Conservation (phyloP, 2,888 invertebrate genomes). For the Ectemnius lituratus region DNA sequence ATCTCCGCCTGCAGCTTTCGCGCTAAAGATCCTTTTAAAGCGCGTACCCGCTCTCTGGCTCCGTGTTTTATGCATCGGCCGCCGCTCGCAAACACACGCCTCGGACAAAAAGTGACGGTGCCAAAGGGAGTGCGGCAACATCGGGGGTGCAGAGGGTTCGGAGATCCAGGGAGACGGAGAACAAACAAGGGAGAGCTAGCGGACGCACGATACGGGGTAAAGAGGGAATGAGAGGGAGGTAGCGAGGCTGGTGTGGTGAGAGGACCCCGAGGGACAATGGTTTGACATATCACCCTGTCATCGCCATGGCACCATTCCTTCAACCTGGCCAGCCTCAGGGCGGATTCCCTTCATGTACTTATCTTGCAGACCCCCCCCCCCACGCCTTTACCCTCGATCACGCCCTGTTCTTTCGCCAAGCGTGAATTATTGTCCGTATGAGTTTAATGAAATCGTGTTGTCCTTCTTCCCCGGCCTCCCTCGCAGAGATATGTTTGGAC, state of each 20-base stretch:
- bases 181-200: conserved; percentile 11
- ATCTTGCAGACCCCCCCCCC: conserved; percentile 45
- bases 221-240: conserved; percentile 42
- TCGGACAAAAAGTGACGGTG: conserved; percentile 51
- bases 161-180: conserved; percentile 11
- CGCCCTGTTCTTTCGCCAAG: conserved; percentile 45
- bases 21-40: conserved; percentile 41
- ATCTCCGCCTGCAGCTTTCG: conserved; percentile 9
- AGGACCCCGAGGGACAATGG: conserved; percentile 66
- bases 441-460: conserved; percentile 58
- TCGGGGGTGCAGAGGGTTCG: conserved; percentile 11
- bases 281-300: conserved; percentile 74
- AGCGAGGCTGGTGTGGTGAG: conserved; percentile 42
- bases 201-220: conserved; percentile 32
- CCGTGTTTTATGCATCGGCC: conserved; percentile 54
- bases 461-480: conserved; percentile 13
- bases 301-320: conserved; percentile 66
- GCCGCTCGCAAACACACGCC: conserved; percentile 27
- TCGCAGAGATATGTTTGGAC: conserved; percentile 50
- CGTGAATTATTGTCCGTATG: conserved; percentile 49
- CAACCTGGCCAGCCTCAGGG: conserved; percentile 53
- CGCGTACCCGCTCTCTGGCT: conserved; percentile 8
- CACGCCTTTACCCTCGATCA: conserved; percentile 39
- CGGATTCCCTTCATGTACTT: conserved; percentile 59
- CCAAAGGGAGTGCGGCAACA: conserved; percentile 3